Evolutionary conservation across 2,113 vertebrate genomes (phyloP).

Genomic region (Rafetus swinhoei): DNA sequence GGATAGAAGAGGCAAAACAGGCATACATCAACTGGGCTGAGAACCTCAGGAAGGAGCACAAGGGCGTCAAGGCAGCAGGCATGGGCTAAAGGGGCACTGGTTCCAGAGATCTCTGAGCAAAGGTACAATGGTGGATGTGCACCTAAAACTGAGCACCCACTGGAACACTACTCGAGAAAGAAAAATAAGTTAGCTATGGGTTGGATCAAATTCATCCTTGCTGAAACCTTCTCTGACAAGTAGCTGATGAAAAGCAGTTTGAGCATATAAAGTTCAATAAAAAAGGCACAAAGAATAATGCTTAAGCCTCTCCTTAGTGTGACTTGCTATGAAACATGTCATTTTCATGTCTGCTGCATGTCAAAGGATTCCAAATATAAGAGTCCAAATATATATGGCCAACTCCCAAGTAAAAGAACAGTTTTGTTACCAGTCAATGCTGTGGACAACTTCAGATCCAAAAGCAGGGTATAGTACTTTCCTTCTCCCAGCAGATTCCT

Average conservation of each 20-base stretch:
- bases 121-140: background rate
- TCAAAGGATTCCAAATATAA: background rate
- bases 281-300: background rate
- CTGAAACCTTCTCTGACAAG: background rate
- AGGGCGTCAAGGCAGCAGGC: background rate
- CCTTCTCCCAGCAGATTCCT: background rate
- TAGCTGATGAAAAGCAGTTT: background rate
- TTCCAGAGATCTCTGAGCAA: background rate
- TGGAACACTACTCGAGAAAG: background rate
- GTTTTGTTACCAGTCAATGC: background rate
- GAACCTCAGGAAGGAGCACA: background rate
- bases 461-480: background rate
- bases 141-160: background rate
- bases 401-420: conserved; percentile 3
- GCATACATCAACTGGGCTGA: background rate
- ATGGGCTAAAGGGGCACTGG: background rate
- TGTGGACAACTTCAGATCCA: background rate
- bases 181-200: background rate
- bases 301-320: background rate
- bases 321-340: fast-evolving
- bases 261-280: background rate
- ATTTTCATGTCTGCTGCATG: background rate
- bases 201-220: too few species aligned
- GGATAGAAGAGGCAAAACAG: background rate
- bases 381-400: background rate